Evolutionary conservation across 2,797 vertebrate species (phyloP).

Genomic region (Phrynocephalus forsythii): DNA sequence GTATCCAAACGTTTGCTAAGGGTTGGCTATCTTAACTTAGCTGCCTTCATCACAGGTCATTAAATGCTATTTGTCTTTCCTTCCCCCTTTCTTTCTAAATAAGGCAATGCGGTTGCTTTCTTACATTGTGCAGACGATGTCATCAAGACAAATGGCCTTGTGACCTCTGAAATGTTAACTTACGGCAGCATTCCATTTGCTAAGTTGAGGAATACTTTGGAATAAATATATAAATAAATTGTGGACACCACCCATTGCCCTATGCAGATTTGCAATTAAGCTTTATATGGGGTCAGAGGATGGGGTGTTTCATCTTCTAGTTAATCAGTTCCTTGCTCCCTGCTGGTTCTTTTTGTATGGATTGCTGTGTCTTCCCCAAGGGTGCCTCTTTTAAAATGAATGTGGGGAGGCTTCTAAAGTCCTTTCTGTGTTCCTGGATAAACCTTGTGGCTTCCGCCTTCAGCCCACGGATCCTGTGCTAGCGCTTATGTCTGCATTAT

Average conservation of each 20-base stretch:
- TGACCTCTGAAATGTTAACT: background rate
- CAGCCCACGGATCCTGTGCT: background rate
- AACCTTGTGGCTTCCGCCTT: background rate
- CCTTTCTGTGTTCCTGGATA: background rate
- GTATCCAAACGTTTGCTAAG: slow-evolving; percentile 4
- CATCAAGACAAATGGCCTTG: background rate
- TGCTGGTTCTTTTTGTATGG: background rate
- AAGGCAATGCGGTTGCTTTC: background rate
- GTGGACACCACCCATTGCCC: no score
- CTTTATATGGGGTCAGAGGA: background rate
- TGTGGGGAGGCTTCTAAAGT: background rate
- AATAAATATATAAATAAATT: background rate
- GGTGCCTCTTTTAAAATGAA: background rate
- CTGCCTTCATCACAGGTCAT: background rate
- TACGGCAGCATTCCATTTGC: background rate
- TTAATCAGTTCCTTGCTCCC: background rate
- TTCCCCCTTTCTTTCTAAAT: slow-evolving; percentile 1
- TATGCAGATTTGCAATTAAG: background rate
- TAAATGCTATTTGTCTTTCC: background rate
- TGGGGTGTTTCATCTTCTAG: background rate
- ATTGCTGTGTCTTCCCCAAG: background rate
- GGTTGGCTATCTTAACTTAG: background rate
- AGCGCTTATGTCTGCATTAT: background rate
- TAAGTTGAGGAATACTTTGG: background rate
- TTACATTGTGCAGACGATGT: background rate